Evolutionary conservation across 2,888 invertebrate species (phyloP).

Genomic region (Ochropleura plecta): DNA sequence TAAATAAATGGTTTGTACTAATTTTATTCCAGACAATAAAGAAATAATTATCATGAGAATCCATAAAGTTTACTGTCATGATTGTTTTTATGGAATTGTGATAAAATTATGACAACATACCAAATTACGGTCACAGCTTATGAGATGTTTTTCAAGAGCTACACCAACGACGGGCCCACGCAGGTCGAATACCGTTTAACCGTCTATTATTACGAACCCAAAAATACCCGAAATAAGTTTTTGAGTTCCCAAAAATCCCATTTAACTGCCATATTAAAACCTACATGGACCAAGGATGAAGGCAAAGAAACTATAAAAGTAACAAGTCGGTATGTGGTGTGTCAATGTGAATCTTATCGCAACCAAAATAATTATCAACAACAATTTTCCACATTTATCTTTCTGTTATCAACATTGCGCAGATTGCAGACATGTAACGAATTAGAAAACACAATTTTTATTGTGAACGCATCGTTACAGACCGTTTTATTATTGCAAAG

Average conservation of each 20-base stretch:
- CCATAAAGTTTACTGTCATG: neutral
- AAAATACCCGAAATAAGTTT: neutral
- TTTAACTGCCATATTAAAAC: neutral
- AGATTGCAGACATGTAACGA: neutral
- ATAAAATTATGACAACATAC: neutral
- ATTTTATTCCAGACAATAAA: slow-evolving; percentile 5
- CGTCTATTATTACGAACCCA: neutral
- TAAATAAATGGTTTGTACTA: slow-evolving; percentile 13
- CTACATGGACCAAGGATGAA: neutral
- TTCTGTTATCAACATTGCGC: neutral
- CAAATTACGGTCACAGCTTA: neutral
- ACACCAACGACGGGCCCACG: neutral
- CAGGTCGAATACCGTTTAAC: neutral
- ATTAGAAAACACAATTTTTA: neutral
- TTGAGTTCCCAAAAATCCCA: neutral
- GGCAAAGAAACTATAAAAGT: neutral
- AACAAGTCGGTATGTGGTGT: too few species aligned
- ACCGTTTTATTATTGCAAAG: slow-evolving; percentile 44
- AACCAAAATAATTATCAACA: neutral
- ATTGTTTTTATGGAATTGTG: neutral
- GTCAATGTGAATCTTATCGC: neutral
- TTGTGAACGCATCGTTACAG: slow-evolving; percentile 26
- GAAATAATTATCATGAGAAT: neutral
- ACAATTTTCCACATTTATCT: slow-evolving; percentile 19
- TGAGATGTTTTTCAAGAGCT: neutral